Conservation (phyloP, 2,113 vertebrate species). For the Chunga burmeisteri region DNA sequence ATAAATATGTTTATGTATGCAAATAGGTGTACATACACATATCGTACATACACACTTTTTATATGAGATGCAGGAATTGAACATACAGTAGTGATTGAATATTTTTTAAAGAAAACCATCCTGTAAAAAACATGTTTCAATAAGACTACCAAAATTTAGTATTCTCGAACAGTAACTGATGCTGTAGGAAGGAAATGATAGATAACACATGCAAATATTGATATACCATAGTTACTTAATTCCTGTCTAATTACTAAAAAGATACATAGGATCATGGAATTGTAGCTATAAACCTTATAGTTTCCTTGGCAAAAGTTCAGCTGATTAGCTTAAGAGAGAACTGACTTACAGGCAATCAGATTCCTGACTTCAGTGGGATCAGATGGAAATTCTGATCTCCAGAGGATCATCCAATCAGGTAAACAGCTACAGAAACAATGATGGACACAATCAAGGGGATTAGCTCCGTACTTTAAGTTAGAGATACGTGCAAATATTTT, state of each 20-base stretch:
- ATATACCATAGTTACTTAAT: constrained; percentile 4
- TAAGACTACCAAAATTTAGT: background rate
- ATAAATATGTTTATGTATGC: background rate
- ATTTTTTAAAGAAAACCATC: background rate
- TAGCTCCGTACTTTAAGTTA: background rate
- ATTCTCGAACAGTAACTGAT: background rate
- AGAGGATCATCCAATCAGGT: background rate
- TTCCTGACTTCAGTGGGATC: background rate
- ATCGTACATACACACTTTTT: background rate
- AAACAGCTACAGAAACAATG: background rate
- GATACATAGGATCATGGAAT: background rate
- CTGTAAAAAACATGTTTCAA: background rate
- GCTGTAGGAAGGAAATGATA: background rate
- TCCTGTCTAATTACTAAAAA: background rate
- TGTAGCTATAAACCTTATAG: constrained; percentile 9
- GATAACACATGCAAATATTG: constrained; percentile 7
- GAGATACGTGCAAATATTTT: background rate
- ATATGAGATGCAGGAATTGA: background rate
- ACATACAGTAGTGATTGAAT: background rate
- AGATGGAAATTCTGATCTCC: background rate
- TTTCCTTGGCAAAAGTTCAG: constrained; percentile 26
- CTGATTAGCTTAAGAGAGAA: background rate
- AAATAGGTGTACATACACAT: background rate
- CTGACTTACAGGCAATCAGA: background rate
- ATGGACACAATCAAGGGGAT: background rate